These are phyloP conservation scores for Mus caroli DNA, from an alignment of 2,797 vertebrate species.

Conservation along the genomic window DNA sequence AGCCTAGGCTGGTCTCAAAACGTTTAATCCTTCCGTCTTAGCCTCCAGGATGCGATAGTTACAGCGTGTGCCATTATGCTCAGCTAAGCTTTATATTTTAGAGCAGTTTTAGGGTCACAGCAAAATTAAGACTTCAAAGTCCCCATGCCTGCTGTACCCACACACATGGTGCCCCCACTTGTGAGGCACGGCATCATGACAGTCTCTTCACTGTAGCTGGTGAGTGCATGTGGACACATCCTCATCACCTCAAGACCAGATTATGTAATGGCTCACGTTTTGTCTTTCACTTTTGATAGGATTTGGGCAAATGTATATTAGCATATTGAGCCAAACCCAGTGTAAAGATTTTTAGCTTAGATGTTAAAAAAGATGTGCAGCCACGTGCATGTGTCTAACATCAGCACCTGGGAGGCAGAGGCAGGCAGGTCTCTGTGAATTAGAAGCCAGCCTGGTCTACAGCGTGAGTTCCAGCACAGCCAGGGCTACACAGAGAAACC, in stretches of 20 bases:
- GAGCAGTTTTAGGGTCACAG: background rate
- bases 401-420: background rate
- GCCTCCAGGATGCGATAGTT: background rate
- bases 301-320: background rate
- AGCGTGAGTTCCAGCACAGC: background rate
- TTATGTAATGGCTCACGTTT: background rate
- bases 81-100: background rate
- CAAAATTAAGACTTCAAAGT: background rate
- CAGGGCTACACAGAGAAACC: background rate
- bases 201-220: background rate
- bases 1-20: background rate
- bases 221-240: background rate
- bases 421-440: background rate
- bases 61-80: background rate
- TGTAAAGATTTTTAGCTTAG: conserved; percentile 10
- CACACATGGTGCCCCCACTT: too few relatives aligned
- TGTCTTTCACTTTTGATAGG: background rate
- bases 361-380: background rate
- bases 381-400: background rate
- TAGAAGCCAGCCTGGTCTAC: background rate
- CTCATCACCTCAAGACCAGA: background rate
- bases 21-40: background rate
- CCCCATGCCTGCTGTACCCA: background rate
- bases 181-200: background rate
- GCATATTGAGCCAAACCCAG: background rate